phyloP scores from a whole-genome alignment of 2,888 invertebrate species.

The Gibbula magus region DNA sequence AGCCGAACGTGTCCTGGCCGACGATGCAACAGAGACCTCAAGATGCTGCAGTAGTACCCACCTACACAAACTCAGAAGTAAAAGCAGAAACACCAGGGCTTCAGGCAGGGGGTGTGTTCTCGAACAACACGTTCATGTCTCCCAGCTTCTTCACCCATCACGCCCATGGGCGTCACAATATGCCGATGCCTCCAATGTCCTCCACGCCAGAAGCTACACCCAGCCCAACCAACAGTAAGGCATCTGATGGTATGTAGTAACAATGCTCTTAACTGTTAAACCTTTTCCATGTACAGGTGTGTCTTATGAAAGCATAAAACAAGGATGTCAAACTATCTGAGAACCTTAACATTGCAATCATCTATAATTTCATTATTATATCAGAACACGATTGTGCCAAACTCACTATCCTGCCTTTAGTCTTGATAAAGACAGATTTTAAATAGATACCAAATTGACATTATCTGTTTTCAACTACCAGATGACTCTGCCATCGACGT shows the following conservation, averaged over 20 bases:
- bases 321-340: too few species aligned
- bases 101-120: background rate
- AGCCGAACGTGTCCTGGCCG: background rate
- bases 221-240: background rate
- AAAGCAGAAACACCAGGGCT: slow-evolving; percentile 14
- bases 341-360: too few species aligned
- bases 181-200: slow-evolving; percentile 23
- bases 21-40: slow-evolving; percentile 39
- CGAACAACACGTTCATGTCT: slow-evolving; percentile 33
- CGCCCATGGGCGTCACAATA: background rate
- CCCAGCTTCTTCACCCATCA: slow-evolving; percentile 33
- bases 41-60: slow-evolving; percentile 42
- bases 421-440: too few species aligned
- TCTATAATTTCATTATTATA: too few species aligned
- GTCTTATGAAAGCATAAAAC: too few species aligned
- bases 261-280: too few species aligned
- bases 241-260: too few species aligned
- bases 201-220: background rate
- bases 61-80: slow-evolving; percentile 29
- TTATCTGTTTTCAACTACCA: background rate
- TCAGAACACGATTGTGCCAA: too few species aligned
- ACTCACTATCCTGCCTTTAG: too few species aligned
- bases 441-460: too few species aligned
- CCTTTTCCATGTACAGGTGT: too few species aligned
- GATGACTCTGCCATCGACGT: slow-evolving; percentile 40